phyloP scores from a whole-genome alignment of 2,113 vertebrate genomes.

The Gyps fulvus region DNA sequence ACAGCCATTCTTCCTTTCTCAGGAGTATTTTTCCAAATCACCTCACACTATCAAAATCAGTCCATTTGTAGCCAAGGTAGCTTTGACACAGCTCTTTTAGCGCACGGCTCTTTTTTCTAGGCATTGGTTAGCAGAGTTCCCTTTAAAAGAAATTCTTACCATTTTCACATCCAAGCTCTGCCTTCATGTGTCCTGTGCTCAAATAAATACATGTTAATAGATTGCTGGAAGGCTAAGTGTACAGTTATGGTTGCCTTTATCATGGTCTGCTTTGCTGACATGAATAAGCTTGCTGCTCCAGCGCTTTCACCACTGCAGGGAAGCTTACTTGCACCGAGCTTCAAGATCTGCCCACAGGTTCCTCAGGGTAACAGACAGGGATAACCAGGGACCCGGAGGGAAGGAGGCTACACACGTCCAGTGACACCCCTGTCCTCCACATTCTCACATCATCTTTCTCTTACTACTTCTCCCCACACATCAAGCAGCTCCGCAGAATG shows the following conservation, averaged over 20 bases:
- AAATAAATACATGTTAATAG: not conserved
- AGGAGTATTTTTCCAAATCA: not conserved
- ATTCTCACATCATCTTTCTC: not conserved
- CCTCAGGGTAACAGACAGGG: not conserved
- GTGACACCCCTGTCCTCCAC: not conserved
- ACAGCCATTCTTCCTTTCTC: not conserved
- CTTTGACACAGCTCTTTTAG: not conserved
- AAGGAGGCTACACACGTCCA: fast-evolving
- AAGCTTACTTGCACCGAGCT: not conserved
- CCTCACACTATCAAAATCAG: not conserved
- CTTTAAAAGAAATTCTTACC: not conserved
- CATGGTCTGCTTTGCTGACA: not conserved
- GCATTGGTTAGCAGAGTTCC: not conserved
- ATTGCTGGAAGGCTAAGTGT: not conserved
- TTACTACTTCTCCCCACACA: not conserved
- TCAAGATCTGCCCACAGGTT: not conserved
- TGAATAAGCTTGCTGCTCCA: not conserved
- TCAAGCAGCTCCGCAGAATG: not conserved
- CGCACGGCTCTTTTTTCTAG: not conserved
- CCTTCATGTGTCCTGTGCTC: not conserved
- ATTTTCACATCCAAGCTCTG: not conserved
- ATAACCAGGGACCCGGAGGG: not conserved
- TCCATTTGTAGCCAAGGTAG: not conserved
- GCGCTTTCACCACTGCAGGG: not conserved
- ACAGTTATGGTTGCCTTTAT: not conserved